These are phyloP conservation scores for Alosa sapidissima DNA, from an alignment of 2,797 vertebrate genomes.

Conservation along the genomic window DNA sequence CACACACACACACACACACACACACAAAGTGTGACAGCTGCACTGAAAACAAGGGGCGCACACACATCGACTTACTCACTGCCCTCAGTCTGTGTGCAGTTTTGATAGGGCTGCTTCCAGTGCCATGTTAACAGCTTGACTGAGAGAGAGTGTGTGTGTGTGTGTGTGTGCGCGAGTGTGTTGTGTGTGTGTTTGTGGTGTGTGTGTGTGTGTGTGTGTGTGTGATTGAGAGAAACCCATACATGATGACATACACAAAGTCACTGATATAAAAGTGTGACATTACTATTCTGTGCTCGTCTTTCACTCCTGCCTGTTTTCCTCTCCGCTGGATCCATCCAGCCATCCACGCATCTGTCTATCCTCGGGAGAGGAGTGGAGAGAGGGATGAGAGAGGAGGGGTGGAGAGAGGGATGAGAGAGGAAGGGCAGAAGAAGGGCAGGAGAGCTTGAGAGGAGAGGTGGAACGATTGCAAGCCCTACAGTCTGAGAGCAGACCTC, in stretches of 20 bases:
- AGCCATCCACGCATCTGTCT: background rate
- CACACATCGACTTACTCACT: constrained; percentile 1
- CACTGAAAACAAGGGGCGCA: background rate
- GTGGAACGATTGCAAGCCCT: background rate
- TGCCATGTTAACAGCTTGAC: constrained; percentile 6
- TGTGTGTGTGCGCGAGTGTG: constrained; percentile 23
- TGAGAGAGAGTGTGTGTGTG: background rate
- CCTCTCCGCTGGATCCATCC: constrained; percentile 12
- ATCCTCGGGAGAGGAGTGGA: background rate
- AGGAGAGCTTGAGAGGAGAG: background rate
- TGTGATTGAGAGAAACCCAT: background rate
- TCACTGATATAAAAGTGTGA: constrained; percentile 35
- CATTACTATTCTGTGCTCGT: constrained; percentile 25
- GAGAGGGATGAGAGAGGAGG: background rate
- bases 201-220: constrained; percentile 12
- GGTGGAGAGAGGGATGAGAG: background rate
- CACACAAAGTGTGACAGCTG: constrained; percentile 63
- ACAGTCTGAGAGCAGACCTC: background rate
- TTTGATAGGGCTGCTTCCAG: background rate
- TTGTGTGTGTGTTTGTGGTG: constrained; percentile 31
- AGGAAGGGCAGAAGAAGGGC: background rate
- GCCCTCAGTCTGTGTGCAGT: background rate
- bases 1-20: constrained; percentile 21
- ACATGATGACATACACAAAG: constrained; percentile 1
- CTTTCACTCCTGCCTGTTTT: background rate